These are phyloP conservation scores for Notamacropus eugenii DNA, from an alignment of 2,797 vertebrate genomes.

Conservation along the genomic window DNA sequence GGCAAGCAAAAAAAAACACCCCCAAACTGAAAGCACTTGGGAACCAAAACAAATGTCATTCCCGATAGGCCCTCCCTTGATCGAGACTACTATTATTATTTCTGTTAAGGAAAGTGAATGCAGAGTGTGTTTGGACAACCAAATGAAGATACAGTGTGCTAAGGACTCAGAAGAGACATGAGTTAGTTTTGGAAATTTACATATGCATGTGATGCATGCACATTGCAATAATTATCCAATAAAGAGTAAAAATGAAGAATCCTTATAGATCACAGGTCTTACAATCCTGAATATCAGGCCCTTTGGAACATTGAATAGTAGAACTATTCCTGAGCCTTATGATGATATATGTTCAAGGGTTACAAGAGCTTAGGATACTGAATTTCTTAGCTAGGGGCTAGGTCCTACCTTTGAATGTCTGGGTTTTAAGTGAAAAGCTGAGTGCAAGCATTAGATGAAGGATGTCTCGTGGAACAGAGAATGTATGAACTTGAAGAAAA, in stretches of 20 bases:
- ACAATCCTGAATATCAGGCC: not conserved
- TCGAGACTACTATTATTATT: not conserved
- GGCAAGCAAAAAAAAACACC: not conserved
- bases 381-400: not conserved
- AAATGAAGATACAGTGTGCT: not conserved
- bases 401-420: not conserved
- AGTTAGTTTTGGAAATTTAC: not conserved
- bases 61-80: not conserved
- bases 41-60: not conserved
- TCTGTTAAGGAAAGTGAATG: not conserved
- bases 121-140: not conserved
- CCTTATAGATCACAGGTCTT: not conserved
- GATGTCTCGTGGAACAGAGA: not conserved
- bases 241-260: not conserved
- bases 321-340: not conserved
- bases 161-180: not conserved
- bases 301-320: not conserved
- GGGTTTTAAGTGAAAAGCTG: not conserved
- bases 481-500: not conserved
- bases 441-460: not conserved
- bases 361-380: not conserved
- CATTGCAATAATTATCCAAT: not conserved
- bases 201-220: not conserved
- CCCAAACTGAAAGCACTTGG: not conserved
- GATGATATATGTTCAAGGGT: not conserved